phyloP scores from a whole-genome alignment of 64 coral and sea anemone species.

The Dendronephthya gigantea region DNA sequence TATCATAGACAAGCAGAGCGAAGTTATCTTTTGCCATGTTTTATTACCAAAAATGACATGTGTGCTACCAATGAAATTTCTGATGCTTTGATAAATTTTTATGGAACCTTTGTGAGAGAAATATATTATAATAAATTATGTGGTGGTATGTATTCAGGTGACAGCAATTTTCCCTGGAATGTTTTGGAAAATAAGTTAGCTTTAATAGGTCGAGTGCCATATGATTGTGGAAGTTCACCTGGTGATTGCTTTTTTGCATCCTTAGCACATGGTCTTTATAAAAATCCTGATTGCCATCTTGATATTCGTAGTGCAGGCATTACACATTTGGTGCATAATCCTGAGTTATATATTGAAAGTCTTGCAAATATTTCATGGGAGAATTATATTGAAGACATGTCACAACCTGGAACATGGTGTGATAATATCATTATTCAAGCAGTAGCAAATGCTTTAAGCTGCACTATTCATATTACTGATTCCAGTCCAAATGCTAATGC shows the following conservation, averaged over 20 bases:
- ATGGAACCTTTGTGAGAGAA: neutral
- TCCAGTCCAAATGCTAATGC: conserved; percentile 35
- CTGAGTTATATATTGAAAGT: conserved; percentile 40
- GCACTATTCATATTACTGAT: conserved; percentile 40
- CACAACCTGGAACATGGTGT: conserved; percentile 38
- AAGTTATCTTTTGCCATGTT: conserved; percentile 32
- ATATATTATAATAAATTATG: conserved; percentile 23
- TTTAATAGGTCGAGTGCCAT: conserved; percentile 35
- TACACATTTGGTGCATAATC: conserved; percentile 34
- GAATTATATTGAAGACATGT: conserved; percentile 33
- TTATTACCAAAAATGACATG: conserved; percentile 31
- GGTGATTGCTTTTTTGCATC: conserved; percentile 40
- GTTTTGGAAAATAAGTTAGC: conserved; percentile 26
- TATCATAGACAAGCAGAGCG: conserved; percentile 25
- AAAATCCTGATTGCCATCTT: conserved; percentile 29
- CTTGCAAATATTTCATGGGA: conserved; percentile 33
- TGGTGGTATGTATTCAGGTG: conserved; percentile 31
- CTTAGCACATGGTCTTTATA: conserved; percentile 36
- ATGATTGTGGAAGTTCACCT: conserved; percentile 36
- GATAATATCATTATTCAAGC: conserved; percentile 30
- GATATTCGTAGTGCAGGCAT: conserved; percentile 32
- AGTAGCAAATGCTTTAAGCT: conserved; percentile 32
- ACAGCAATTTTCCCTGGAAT: conserved; percentile 19
- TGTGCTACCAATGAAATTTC: conserved; percentile 26
- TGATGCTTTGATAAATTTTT: conserved; percentile 6